Base-by-base conservation (phyloP, 1,140 invertebrate genomes). In the Tetramorium alpestre region DNA sequence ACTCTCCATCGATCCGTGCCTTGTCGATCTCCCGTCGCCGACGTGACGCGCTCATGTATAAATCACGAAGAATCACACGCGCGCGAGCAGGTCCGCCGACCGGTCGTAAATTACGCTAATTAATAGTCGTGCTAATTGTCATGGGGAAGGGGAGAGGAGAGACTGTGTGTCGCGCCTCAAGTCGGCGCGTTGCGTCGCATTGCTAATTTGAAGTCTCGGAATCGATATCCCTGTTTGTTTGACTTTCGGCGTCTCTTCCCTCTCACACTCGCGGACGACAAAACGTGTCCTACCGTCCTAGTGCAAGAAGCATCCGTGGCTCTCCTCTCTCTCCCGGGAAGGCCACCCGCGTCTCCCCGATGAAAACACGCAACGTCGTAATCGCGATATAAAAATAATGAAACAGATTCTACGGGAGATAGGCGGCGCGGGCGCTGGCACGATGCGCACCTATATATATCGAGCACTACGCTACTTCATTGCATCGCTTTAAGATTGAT, bases 341-440 rank as follows among this genome's bases (percentile, higher is more conserved):
- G 69, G 28, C 58, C 82, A 10, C n/a, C 13, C 72, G 72, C 44
- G 44, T 41, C 67, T 82, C 78, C 60, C 56, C 73, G 82, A 85
- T 85, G 75, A 78, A 64, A 78, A 56, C 81, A 89, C 85, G 89
- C 85, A 87, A 89, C 88, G 67, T 89, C 81, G 78, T 84, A 89
- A 90, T 90, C 89, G 89, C 88, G 88, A 86, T 90, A 90, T 90
- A 90, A 89, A 90, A 86, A 87, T 90, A 90, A 90, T 90, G 89
- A 89, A 78, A 89, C 67, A 84, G 89, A 90, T 90, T 89, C 65
- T 25, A 64, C 58, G 78, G 49, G 65, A 87, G 89, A 90, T 90
- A 90, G 54, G 78, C 72, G 65, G n/a, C 44, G 77, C 87, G 58
- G 75, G 44, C 56, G 65, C 87, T 82, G 85, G 88, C 78, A 58